phyloP scores from a whole-genome alignment of 2,888 invertebrate genomes.

The Tuberolachnus salignus region DNA sequence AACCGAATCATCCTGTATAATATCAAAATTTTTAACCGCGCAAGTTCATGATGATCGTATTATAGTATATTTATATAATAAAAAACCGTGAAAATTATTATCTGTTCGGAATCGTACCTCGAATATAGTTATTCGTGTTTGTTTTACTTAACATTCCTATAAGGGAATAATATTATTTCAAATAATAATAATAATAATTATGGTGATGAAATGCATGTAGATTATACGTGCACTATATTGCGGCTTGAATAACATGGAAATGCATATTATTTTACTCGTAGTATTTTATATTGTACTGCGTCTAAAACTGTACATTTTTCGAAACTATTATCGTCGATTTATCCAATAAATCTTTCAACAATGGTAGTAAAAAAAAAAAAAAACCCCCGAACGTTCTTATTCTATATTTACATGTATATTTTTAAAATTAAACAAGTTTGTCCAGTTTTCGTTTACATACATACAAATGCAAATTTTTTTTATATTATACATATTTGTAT shows the following conservation, averaged over 20 bases:
- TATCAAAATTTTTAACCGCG: too few species aligned
- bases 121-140: too few species aligned
- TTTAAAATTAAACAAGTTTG: slow-evolving; percentile 10
- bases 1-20: too few species aligned
- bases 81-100: too few species aligned
- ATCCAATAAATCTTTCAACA: neutral
- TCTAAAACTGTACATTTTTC: neutral
- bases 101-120: too few species aligned
- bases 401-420: slow-evolving; percentile 1
- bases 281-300: too few species aligned
- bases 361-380: neutral
- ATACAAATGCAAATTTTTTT: slow-evolving; percentile 11
- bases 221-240: neutral
- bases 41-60: too few species aligned
- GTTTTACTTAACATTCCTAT: too few species aligned
- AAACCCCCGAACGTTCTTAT: neutral
- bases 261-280: neutral
- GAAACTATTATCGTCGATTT: neutral
- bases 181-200: too few species aligned
- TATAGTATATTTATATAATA: too few species aligned
- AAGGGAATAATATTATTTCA: too few species aligned
- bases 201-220: too few species aligned
- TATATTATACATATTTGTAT: neutral
- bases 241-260: neutral
- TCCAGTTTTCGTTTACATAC: slow-evolving; percentile 13